Evolutionary conservation across 2,888 invertebrate genomes (phyloP).

Genomic region (Unio pictorum): DNA sequence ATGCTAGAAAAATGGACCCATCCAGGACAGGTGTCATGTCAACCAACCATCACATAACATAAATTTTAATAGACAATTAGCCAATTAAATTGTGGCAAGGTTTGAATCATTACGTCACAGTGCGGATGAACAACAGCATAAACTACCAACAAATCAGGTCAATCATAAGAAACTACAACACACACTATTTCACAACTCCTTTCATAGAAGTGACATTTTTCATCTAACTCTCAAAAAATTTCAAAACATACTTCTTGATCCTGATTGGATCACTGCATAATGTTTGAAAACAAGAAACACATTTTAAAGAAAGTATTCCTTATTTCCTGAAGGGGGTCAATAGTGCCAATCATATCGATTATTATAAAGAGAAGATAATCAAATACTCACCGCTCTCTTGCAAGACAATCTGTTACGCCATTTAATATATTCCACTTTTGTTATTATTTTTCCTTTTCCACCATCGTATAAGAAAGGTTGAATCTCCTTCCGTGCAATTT

Average conservation of each 20-base stretch:
- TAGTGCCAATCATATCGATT: background rate
- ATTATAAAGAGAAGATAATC: constrained; percentile 4
- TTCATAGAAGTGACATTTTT: background rate
- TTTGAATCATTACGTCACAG: no score
- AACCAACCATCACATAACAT: no score
- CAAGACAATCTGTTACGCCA: constrained; percentile 86
- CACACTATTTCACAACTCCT: background rate
- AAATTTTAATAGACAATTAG: no score
- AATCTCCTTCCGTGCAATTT: constrained; percentile 58
- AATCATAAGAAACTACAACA: background rate
- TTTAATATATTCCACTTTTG: constrained; percentile 68
- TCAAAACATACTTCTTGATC: background rate
- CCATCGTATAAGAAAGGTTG: constrained; percentile 60
- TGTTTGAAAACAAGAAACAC: background rate
- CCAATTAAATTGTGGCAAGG: no score
- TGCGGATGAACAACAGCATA: background rate
- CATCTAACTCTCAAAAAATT: background rate
- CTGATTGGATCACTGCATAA: background rate
- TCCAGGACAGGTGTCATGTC: no score
- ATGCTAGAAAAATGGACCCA: no score
- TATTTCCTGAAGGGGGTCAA: background rate
- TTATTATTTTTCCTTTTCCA: constrained; percentile 59
- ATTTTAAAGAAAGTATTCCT: background rate
- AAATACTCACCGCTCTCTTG: constrained; percentile 47
- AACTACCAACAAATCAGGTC: background rate